Evolutionary conservation across 2,113 vertebrate genomes (phyloP).

Genomic region (Cyanocitta stelleri): DNA sequence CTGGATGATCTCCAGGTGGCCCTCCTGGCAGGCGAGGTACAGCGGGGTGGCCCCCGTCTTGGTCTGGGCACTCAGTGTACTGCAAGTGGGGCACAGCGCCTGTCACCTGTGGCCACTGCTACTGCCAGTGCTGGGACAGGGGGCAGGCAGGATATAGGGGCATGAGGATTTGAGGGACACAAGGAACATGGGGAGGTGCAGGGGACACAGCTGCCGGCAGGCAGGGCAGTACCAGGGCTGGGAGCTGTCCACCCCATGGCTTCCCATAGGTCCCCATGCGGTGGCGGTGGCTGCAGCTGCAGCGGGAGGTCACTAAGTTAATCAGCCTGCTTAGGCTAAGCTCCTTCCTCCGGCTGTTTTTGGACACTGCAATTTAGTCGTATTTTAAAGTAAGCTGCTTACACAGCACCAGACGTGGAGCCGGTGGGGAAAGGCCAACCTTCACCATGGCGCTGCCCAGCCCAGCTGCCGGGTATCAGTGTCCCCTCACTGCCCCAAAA

Average conservation of each 20-base stretch:
- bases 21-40: conserved; percentile 98
- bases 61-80: conserved; percentile 90
- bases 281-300: neutral
- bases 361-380: conserved; percentile 75
- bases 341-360: conserved; percentile 81
- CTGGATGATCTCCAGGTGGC: conserved; percentile 93
- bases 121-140: accelerated
- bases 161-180: neutral
- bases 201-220: neutral
- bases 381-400: conserved; percentile 79
- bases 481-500: accelerated
- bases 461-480: accelerated
- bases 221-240: neutral
- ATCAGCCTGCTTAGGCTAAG: conserved; percentile 68
- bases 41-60: conserved; percentile 97
- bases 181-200: neutral
- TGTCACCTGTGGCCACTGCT: neutral
- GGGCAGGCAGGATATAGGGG: neutral
- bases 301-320: conserved; percentile 68
- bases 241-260: neutral
- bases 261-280: neutral
- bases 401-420: neutral
- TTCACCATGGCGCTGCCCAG: accelerated
- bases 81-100: conserved; percentile 30
- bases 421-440: neutral